Base-by-base conservation (phyloP, 2,888 invertebrate genomes). In the Cerceris ruficornis region DNA sequence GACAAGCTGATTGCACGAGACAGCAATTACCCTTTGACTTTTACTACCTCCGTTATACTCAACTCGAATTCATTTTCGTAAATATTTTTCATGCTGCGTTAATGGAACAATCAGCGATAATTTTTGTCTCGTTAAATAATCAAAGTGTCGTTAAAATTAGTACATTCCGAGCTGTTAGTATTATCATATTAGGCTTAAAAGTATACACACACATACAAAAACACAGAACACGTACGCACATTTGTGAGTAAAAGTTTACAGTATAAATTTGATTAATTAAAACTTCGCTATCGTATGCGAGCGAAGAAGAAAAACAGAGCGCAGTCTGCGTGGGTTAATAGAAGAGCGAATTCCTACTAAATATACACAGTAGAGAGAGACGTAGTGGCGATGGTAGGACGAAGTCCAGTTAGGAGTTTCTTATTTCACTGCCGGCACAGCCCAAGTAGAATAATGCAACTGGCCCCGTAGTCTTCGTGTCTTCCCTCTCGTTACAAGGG, bases 281-380 rank as follows among this genome's bases (percentile, higher is more conserved):
- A 28, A 28, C 4, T 28, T 28, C 28, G 28, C 28, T 2, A 28
- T 28, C 28, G 28, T 28, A 2, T 14, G 52, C 39, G 55, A 72
- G 60, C 66, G 67, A 46, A 58, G 65, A 52, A 64, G 49, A 46
- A 42, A 58, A 73, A 4, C 28, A 28, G 28, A 28, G 28, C 28
- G 1, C 2, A 28, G 28, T 62, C 65, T 28, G 62, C 54, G 72
- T 69, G 66, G 59, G 79, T 83, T 83, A 84, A 71, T 73, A 73
- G 73, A 81, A 80, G 80, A 83, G 75, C 72, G 68, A 85, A 65
- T 83, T 83, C 81, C 79, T 85, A 84, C 81, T 83, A 84, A 84
- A 78, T 80, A 65, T 70, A 70, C 77, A 69, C 69, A 59, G 71
- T 43, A 71, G 70, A 52, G 76, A 61, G 49, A 67, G 57, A 14